These are phyloP conservation scores for Andinoacara biseriatus DNA, from an alignment of 2,113 vertebrate genomes.

Conservation along the genomic window DNA sequence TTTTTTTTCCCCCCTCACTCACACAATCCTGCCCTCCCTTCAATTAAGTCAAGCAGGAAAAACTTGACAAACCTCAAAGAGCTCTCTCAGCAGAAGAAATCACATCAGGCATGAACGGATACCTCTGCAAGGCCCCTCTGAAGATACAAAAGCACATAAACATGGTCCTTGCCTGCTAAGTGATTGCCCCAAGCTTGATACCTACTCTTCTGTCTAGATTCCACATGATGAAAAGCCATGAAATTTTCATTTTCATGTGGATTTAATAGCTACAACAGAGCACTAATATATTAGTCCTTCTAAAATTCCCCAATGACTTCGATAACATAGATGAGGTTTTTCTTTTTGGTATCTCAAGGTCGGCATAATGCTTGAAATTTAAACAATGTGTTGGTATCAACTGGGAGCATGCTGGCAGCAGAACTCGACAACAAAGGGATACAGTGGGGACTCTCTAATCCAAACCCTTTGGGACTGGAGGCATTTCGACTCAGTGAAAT, in stretches of 20 bases:
- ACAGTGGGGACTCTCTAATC: slow-evolving; percentile 57
- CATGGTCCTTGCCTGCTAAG: neutral
- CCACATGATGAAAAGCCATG: slow-evolving; percentile 37
- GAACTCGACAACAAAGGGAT: slow-evolving; percentile 63
- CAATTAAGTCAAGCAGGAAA: slow-evolving; percentile 76
- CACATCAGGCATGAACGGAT: slow-evolving; percentile 65
- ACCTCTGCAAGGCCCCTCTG: slow-evolving; percentile 45
- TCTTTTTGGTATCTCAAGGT: slow-evolving; percentile 6
- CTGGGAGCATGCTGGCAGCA: slow-evolving; percentile 47
- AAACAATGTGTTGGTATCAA: slow-evolving; percentile 50
- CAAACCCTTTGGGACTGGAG: slow-evolving; percentile 56
- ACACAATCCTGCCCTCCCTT: slow-evolving; percentile 61
- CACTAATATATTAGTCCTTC: slow-evolving; percentile 36
- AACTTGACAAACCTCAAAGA: slow-evolving; percentile 76
- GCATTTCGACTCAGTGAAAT: slow-evolving; percentile 57
- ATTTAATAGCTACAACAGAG: slow-evolving; percentile 14
- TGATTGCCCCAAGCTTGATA: slow-evolving; percentile 18
- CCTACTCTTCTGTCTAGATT: slow-evolving; percentile 21
- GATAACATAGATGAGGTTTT: neutral
- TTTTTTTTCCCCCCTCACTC: neutral
- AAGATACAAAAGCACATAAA: slow-evolving; percentile 25
- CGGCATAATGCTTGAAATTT: slow-evolving; percentile 40
- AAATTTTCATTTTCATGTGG: slow-evolving; percentile 29
- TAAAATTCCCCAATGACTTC: slow-evolving; percentile 36
- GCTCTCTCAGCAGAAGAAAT: slow-evolving; percentile 67